Base-by-base conservation (phyloP, 2,888 invertebrate genomes). In the Standfussiana lucernea region DNA sequence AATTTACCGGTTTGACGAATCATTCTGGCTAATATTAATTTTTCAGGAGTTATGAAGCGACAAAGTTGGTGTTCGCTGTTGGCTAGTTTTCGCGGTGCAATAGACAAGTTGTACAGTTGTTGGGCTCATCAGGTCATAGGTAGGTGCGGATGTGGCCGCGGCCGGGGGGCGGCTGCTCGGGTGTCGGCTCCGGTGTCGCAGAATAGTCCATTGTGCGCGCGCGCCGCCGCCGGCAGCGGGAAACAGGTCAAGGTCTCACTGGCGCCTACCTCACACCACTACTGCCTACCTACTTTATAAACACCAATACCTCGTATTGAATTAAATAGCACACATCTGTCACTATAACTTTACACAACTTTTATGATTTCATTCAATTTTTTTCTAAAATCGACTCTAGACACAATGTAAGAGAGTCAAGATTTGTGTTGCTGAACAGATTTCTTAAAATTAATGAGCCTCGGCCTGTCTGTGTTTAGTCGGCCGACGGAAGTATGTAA, bases 201-300 rank as follows among this genome's bases (percentile, higher is more conserved):
- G 92, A 95, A 94, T 94, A 92, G 94, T 91, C 93, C 93, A 95
- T 95, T 95, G 95, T 95, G 89, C 89, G 88, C 85, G 84, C 87
- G 86, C 88, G 89, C 89, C 89, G 85, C 74, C 89, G 86, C 89
- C 88, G 80, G 59, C 80, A 83, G 84, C 90, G 90, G 87, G 91
- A 94, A 94, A 94, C 92, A 87, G 95, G 95, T 96, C 96, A 96
- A 95, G 96, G 96, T 89, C 93, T 91, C 90, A 83, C 85, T 89
- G 95, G 95, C 95, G 95, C 95, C 95, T 93, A 93, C 93, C 93
- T 94, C 89, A 82, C 85, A 72, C 71, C 69, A 79, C 70, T 71
- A 50, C 87, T 85, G 88, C 89, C 88, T 90, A 88, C 89, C 89
- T 89, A 90, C 82, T 88, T 87, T 88, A 86, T 67, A 77, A 72